Base-by-base conservation (phyloP, 2,888 invertebrate genomes). In the Cephus nigrinus region DNA sequence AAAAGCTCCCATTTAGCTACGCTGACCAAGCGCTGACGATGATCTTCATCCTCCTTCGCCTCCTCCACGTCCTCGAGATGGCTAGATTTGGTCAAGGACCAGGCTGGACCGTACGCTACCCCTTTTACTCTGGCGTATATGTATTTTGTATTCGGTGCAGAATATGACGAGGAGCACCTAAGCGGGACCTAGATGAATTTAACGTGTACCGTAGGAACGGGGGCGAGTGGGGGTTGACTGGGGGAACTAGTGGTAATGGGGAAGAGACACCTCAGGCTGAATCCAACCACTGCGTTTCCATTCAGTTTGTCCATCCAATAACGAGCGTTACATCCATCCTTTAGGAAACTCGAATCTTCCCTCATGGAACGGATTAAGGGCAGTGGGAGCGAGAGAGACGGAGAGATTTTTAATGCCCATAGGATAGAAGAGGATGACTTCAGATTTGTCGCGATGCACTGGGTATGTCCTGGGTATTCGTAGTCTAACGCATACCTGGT, bases 261-360 rank as follows among this genome's bases (percentile, higher is more conserved):
- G 23, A 55, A 23, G 55, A 55, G 55, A 15, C 55, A 55, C 55
- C 55, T 55, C 15, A 55, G 55, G 55, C 23, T 68, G 69, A 76
- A 73, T 76, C 76, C 73, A 73, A 76, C 35, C 73, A 68, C 73
- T 73, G 73, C 73, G 76, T 11, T 31, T 76, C 76, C 68, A 76
- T 76, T 76, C 76, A 76, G 76, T 76, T 76, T 76, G 76, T 73
- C 73, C 73, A 76, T 76, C 76, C 76, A 76, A 76, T 76, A 76
- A 76, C 76, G 73, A 73, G 55, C 76, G 76, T 73, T 68, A 73
- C 73, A 34, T 73, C 35, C 23, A 55, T 55, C 55, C 55, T 55
- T 15, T 55, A 23, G 55, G 23, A 55, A 55, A 55, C 23, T 55
- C 55, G 23, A 9, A 55, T 55, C 55, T 55, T 55, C 23, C 23